Percentiles rank a stretch among this genome's conserved stretches.
phyloP scores from a whole-genome alignment of 1,140 invertebrate genomes.

The Drosophila bifasciata region DNA sequence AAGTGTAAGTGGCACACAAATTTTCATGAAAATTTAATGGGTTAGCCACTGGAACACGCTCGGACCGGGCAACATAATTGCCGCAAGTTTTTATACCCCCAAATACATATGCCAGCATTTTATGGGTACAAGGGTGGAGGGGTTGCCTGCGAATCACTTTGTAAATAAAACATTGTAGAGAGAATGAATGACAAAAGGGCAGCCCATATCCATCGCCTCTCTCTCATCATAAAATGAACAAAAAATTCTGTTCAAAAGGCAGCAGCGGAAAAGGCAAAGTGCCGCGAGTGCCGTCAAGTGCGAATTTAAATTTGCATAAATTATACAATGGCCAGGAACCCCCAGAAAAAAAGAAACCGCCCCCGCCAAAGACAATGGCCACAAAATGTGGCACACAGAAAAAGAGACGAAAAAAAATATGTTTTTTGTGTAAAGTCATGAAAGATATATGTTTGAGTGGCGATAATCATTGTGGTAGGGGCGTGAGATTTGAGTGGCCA shows the following conservation, averaged over 20 bases:
- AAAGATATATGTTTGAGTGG: slow-evolving; percentile 45
- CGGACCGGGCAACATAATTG: slow-evolving; percentile 44
- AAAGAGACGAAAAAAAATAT: slow-evolving; percentile 48
- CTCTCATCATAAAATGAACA: slow-evolving; percentile 42
- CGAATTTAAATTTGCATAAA: slow-evolving; percentile 56
- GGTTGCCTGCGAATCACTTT: slow-evolving; percentile 38
- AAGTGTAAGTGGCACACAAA: slow-evolving; percentile 18
- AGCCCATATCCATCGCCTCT: slow-evolving; percentile 1
- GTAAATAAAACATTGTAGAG: slow-evolving; percentile 49
- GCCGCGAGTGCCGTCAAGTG: slow-evolving; percentile 53
- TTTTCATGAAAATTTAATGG: slow-evolving; percentile 40
- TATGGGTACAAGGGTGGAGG: slow-evolving; percentile 40
- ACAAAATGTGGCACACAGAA: slow-evolving; percentile 42
- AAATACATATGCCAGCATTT: slow-evolving; percentile 39
- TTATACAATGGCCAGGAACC: slow-evolving; percentile 50
- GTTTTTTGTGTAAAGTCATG: slow-evolving; percentile 52
- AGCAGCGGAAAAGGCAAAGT: slow-evolving; percentile 39
- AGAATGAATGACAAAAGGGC: slow-evolving; percentile 30
- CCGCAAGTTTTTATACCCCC: slow-evolving; percentile 26
- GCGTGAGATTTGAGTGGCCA: slow-evolving; percentile 51
- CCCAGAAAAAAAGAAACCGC: slow-evolving; percentile 20
- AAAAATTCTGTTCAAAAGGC: slow-evolving; percentile 43
- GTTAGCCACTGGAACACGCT: too few species aligned
- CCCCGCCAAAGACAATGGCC: slow-evolving; percentile 22
- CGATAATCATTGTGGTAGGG: slow-evolving; percentile 46